phyloP scores from a whole-genome alignment of 2,113 vertebrate species.

The Bostrychus sinensis region DNA sequence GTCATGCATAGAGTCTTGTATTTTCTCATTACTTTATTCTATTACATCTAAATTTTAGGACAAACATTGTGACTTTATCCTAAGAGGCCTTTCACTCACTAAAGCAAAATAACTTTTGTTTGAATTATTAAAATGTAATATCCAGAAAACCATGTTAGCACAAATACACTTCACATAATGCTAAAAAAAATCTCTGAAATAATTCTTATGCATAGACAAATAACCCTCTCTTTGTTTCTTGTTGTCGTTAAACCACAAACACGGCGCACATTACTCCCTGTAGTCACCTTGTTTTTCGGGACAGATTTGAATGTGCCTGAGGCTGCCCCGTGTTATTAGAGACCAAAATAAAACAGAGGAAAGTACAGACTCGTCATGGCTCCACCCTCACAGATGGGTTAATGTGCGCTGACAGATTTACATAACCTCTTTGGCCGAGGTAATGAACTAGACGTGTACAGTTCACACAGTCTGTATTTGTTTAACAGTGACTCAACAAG shows the following conservation, averaged over 20 bases:
- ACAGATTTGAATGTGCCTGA: constrained; percentile 1
- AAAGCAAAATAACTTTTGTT: too few relatives aligned
- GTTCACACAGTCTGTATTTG: constrained; percentile 5
- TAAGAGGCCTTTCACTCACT: too few relatives aligned
- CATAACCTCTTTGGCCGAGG: neutral
- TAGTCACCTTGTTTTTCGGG: constrained; percentile 4
- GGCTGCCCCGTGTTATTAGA: neutral
- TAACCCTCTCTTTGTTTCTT: neutral
- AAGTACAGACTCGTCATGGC: neutral
- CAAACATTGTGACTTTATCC: too few relatives aligned
- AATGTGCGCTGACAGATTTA: neutral
- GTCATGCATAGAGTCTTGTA: too few relatives aligned
- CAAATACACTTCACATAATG: too few relatives aligned
- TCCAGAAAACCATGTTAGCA: too few relatives aligned
- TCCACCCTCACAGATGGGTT: neutral
- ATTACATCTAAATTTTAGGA: too few relatives aligned
- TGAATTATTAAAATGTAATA: too few relatives aligned
- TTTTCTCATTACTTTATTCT: too few relatives aligned
- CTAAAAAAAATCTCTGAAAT: too few relatives aligned
- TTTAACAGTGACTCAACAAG: constrained; percentile 1
- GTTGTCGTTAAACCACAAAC: constrained; percentile 4
- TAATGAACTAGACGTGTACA: constrained; percentile 1
- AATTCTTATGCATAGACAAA: neutral
- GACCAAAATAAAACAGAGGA: constrained; percentile 1
- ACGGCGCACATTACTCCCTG: neutral